Evolutionary conservation across 1,140 invertebrate genomes (phyloP).

Genomic region (Aphidius ervi): DNA sequence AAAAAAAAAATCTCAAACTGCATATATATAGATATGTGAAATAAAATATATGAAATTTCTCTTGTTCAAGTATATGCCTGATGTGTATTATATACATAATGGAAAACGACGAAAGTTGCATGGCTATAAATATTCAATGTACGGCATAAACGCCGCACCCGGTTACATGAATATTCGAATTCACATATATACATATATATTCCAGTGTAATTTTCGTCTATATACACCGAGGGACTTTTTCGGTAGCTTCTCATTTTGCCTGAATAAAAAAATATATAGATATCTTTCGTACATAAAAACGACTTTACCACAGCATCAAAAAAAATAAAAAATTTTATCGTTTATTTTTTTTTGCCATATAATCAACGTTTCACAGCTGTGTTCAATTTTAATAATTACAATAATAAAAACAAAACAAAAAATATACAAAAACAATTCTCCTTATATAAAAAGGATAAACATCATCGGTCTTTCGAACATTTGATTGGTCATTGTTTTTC

Average conservation of each 20-base stretch:
- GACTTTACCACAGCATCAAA: no score
- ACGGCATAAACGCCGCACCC: conserved; percentile 22
- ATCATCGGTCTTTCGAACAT: no score
- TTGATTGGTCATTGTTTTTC: no score
- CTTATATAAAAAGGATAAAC: no score
- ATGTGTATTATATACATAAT: background rate
- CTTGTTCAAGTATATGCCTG: no score
- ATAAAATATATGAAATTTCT: background rate
- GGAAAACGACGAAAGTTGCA: conserved; percentile 15
- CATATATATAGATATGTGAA: conserved; percentile 1
- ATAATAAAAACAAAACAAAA: no score
- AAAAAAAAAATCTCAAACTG: background rate
- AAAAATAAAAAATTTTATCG: no score
- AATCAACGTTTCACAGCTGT: no score
- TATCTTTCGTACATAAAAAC: background rate
- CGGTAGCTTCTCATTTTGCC: conserved; percentile 19
- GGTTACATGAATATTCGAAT: conserved; percentile 28
- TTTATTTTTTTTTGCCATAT: no score
- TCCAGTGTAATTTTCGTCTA: conserved; percentile 20
- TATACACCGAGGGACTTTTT: conserved; percentile 16
- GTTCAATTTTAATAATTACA: no score
- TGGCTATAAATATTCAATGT: conserved; percentile 28
- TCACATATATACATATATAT: conserved; percentile 13
- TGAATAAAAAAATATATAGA: conserved; percentile 20
- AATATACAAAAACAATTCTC: no score